Base-by-base conservation (phyloP, 1,140 invertebrate species). In the Homalodisca vitripennis region DNA sequence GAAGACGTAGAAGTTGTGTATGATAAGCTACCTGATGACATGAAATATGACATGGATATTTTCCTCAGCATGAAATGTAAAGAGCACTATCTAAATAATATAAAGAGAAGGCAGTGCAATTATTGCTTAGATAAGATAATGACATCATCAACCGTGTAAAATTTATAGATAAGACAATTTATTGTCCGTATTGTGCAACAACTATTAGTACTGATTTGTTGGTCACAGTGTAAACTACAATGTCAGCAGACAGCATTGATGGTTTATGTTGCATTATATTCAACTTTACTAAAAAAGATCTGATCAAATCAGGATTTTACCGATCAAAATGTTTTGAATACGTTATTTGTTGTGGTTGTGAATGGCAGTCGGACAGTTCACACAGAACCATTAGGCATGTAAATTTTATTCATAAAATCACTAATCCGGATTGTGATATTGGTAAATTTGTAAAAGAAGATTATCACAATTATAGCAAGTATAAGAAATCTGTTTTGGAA, bases 331-430 rank as follows among this genome's bases (percentile, higher is more conserved):
- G 63, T 20, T 46, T 24, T 46, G 24, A 66, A 27, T 1, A 47
- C 13, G 20, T 66, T 47, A 26, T 66, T 47, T 46, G 32, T 12
- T 27, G 63, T 27, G 32, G 63, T 47, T 46, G 63, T 66, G 34
- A 20, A 3, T 27, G 24, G 32, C 1, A 66, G 24, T 46, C 63
- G 6, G 32, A 17, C 26, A 10, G 26, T 46, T 10, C 1, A 47
- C 10, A 46, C 20, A 47, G 20, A 46, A 3, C 63, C 13, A 17
- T 41, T 27, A 27, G 22, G 17, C 31, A 66, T 24, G 24, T 41
- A 27, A 46, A 46, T 17, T 46, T 46, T 24, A n/a, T 66, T 27
- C 32, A 66, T 17, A 27, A 41, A 46, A 1, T 46, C 20, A 6
- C 41, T 47, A 66, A 46, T 41, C 32, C 32, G 3, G 26, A 66